Base-by-base conservation (phyloP, 2,113 vertebrate species). In the Arothron firmamentum region DNA sequence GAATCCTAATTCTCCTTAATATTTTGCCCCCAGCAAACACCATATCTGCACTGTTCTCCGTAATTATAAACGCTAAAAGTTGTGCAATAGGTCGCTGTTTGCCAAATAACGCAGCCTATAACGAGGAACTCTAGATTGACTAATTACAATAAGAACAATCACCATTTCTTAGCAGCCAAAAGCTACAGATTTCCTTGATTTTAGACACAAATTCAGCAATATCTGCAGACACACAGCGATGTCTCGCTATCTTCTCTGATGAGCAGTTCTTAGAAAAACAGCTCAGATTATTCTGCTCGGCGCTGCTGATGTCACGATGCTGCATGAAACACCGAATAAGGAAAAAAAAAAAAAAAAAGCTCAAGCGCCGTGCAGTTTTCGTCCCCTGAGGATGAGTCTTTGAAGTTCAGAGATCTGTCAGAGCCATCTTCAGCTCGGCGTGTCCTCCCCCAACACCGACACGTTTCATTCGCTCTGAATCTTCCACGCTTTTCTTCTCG, bases 391-490 rank as follows among this genome's bases (percentile, higher is more conserved):
- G 68, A 74, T 43, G 67, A 70, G 19, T 20, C 84, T 89, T 88
- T 91, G 85, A 86, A 84, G 81, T 84, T 74, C 47, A 48, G 47
- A 64, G 67, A 82, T 76, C 60, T 74, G 86, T 85, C 82, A 75
- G 70, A 68, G 19, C 65, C 67, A 20, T 67, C 59, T 78, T 77
- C 56, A 78, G 67, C 69, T 77, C 48, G 70, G 59, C 68, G 64
- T 72, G 70, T 77, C 64, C 56, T 57, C 11, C 61, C 28, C 18
- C 17, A 45, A 42, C 63, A 48, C 28, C 38, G 38, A 34, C 15
- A 41, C 41, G 18, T 34, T 42, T 54, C 59, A 62, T 48, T 49
- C 65, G 51, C 23, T 16, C 56, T 59, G 53, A 62, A 73, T 70
- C 67, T 59, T 43, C 56, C 54, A 69, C 55, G 59, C 65, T 19